Evolutionary conservation across 2,113 vertebrate genomes (phyloP), one percentile per base, ranked within the genome.

Genomic region (Grantiella picta): DNA sequence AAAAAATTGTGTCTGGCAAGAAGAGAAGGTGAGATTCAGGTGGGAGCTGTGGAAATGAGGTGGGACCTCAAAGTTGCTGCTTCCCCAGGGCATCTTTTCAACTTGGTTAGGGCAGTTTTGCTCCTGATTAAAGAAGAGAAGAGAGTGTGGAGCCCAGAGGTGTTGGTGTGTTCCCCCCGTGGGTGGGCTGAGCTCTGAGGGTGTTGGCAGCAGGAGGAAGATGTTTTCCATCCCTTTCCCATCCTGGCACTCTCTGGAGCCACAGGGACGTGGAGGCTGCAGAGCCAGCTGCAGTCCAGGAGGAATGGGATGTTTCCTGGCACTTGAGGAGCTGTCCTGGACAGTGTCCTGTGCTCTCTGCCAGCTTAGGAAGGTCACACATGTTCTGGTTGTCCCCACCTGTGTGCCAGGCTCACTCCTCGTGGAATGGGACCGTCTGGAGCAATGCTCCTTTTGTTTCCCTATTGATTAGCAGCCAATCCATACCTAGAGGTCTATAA

Each of bases 401-500:
- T 40, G 49, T 1, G 1, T 29, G 42, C 87, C 78, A 25, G 24
- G 22, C 44, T n/a, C 10, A 0, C 49, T 90, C 14, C 87, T 82
- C 54, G 0, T 7, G 31, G 18, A 36, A 3, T 8, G 71, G 36
- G 79, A 40, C 87, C 47, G 70, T 4, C 87, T 69, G 0, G 14
- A 40, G 86, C 0, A 0, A 84, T 54, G 76, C 93, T 61, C 16
- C 94, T 75, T 96, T 94, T 75, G 85, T 93, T 69, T 71, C 93
- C 45, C 82, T 78, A 96, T 97, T 40, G 95, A 95, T 95, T 15
- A 63, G 93, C 5, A 81, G 86, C 95, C 36, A 35, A 71, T 93
- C 94, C 95, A 95, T 94, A 93, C 79, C 76, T 40, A 3, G 53
- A 72, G 92, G 76, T 94, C 93, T 89, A 68, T 95, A 95, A 86